phyloP scores from a whole-genome alignment of 2,797 vertebrate species.

The Hyperoplus immaculatus region DNA sequence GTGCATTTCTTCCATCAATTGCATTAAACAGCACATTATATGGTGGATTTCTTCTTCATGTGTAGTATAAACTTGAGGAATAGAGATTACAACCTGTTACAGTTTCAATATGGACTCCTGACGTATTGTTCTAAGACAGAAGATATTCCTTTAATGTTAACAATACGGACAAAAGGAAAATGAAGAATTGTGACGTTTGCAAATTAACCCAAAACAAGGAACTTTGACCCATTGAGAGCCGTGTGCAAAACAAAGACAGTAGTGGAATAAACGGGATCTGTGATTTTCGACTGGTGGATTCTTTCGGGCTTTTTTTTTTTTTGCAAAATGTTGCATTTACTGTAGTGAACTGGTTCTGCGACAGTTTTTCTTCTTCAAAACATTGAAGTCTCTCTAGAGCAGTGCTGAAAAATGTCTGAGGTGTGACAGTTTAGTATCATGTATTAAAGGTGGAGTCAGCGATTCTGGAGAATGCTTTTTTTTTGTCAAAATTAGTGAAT shows the following conservation, averaged over 20 bases:
- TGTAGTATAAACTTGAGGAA: background rate
- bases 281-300: background rate
- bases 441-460: too few species aligned
- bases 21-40: background rate
- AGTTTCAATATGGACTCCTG: background rate
- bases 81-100: background rate
- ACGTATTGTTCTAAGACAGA: background rate
- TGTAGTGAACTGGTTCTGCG: too few species aligned
- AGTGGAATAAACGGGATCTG: background rate
- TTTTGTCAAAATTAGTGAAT: too few species aligned
- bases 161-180: background rate
- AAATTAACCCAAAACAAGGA: conserved; percentile 19
- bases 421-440: too few species aligned
- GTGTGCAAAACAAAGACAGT: conserved; percentile 1
- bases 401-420: too few species aligned
- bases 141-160: background rate
- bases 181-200: background rate
- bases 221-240: conserved; percentile 11
- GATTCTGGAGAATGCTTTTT: too few species aligned
- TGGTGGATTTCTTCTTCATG: background rate
- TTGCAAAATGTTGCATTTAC: too few species aligned
- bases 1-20: background rate
- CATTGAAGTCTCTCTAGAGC: too few species aligned
- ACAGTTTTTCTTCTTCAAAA: too few species aligned
- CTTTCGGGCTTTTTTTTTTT: conserved; percentile 29